phyloP scores from a whole-genome alignment of 2,888 invertebrate species.

The Nipponacmea schrenckii region DNA sequence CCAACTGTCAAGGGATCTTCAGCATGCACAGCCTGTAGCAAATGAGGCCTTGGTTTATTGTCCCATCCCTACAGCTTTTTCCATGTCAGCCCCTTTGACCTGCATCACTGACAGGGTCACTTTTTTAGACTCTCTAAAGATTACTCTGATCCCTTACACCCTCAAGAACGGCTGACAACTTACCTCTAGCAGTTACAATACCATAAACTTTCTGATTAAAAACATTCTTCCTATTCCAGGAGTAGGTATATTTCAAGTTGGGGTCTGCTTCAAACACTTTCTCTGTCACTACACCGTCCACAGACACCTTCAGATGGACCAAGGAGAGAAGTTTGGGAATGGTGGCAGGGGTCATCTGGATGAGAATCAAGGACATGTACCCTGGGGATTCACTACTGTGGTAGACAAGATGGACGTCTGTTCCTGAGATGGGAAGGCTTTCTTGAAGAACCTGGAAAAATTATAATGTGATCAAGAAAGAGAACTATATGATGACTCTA shows the following conservation, averaged over 20 bases:
- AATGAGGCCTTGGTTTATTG: no score
- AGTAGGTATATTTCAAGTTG: constrained; percentile 92
- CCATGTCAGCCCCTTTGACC: no score
- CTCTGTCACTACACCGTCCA: constrained; percentile 91
- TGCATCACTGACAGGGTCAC: no score
- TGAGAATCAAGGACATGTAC: constrained; percentile 89
- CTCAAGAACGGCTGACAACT: no score
- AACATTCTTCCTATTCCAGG: constrained; percentile 97
- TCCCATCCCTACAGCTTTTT: no score
- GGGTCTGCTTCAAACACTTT: constrained; percentile 96
- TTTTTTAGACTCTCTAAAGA: no score
- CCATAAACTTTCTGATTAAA: constrained; percentile 98
- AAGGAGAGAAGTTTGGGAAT: constrained; percentile 59
- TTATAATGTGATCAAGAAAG: constrained; percentile 4
- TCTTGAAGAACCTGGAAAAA: constrained; percentile 88
- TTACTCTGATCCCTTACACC: no score
- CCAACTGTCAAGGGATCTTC: no score
- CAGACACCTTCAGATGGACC: constrained; percentile 88
- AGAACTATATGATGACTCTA: background rate
- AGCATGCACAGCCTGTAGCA: no score
- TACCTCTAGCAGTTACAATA: constrained; percentile 91
- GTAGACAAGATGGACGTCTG: constrained; percentile 91
- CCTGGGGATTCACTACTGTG: constrained; percentile 94
- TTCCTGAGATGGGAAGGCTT: constrained; percentile 92
- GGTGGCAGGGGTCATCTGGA: constrained; percentile 63